phyloP scores from a whole-genome alignment of 2,888 invertebrate genomes.

The Trissolcus brochymenae region DNA sequence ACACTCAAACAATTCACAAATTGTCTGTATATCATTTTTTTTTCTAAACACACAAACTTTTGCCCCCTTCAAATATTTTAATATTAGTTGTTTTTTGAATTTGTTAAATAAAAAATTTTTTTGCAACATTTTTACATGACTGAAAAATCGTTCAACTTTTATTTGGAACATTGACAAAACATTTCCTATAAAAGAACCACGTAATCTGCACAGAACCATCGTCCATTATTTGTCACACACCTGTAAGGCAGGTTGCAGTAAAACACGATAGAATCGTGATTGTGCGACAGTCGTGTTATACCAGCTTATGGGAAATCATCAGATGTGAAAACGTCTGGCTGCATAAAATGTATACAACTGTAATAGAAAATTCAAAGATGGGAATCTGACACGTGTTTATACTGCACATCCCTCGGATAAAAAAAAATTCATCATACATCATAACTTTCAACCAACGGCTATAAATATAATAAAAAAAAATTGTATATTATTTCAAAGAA shows the following conservation, averaged over 20 bases:
- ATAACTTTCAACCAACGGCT: neutral
- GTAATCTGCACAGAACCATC: no score
- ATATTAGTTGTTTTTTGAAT: neutral
- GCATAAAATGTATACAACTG: constrained; percentile 31
- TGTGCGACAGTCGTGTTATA: constrained; percentile 22
- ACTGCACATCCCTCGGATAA: neutral
- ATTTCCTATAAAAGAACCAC: no score
- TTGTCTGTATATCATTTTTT: neutral
- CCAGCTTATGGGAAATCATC: constrained; percentile 40
- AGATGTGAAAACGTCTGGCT: constrained; percentile 33
- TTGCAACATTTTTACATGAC: neutral
- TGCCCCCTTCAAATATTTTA: neutral
- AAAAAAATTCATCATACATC: constrained; percentile 1
- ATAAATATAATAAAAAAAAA: neutral
- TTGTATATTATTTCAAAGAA: neutral
- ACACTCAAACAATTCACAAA: neutral
- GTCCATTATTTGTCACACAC: constrained; percentile 8
- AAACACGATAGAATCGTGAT: constrained; percentile 22
- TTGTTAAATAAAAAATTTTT: neutral
- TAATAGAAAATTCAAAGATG: constrained; percentile 36
- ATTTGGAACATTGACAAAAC: no score
- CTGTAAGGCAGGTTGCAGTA: constrained; percentile 11
- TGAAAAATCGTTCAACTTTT: neutral
- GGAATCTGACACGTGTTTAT: constrained; percentile 40
- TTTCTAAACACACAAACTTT: neutral